Evolutionary conservation across 1,140 invertebrate genomes (phyloP).

Genomic region (Bombyx mandarina): DNA sequence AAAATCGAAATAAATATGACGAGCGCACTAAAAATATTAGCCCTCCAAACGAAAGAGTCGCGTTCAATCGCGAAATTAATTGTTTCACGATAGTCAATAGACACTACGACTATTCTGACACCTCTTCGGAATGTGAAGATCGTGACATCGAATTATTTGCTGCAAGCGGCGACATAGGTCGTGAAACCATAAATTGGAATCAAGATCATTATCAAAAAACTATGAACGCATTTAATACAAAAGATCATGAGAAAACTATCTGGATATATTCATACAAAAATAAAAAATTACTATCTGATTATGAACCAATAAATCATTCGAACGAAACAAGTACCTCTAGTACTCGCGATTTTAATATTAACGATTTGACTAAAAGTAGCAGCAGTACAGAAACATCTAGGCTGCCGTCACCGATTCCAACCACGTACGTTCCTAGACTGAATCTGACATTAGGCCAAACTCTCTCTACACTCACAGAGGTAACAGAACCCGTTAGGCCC

Average conservation of each 20-base stretch:
- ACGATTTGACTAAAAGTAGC: too few species aligned
- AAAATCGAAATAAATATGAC: too few species aligned
- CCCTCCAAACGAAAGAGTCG: not conserved
- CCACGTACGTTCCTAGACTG: slow-evolving; percentile 31
- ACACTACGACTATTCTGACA: slow-evolving; percentile 18
- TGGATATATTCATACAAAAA: slow-evolving; percentile 53
- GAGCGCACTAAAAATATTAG: too few species aligned
- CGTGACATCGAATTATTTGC: slow-evolving; percentile 12
- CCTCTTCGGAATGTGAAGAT: slow-evolving; percentile 24
- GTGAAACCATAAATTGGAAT: too few species aligned
- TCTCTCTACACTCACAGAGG: slow-evolving; percentile 48
- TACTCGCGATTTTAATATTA: slow-evolving; percentile 1
- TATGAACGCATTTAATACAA: not conserved
- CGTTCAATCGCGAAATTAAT: slow-evolving; percentile 20
- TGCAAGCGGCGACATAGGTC: too few species aligned
- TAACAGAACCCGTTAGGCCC: slow-evolving; percentile 14
- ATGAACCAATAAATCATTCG: slow-evolving; percentile 26
- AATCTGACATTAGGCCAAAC: slow-evolving; percentile 31
- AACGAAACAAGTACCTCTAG: slow-evolving; percentile 16
- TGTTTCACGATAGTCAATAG: slow-evolving; percentile 37
- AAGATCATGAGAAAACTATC: slow-evolving; percentile 29
- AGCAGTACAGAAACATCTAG: slow-evolving; percentile 11
- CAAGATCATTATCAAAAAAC: too few species aligned
- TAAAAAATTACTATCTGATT: slow-evolving; percentile 26
- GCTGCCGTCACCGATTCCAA: slow-evolving; percentile 34